Conservation (phyloP, 2,797 vertebrate species). For the Hydrolagus colliei region DNA sequence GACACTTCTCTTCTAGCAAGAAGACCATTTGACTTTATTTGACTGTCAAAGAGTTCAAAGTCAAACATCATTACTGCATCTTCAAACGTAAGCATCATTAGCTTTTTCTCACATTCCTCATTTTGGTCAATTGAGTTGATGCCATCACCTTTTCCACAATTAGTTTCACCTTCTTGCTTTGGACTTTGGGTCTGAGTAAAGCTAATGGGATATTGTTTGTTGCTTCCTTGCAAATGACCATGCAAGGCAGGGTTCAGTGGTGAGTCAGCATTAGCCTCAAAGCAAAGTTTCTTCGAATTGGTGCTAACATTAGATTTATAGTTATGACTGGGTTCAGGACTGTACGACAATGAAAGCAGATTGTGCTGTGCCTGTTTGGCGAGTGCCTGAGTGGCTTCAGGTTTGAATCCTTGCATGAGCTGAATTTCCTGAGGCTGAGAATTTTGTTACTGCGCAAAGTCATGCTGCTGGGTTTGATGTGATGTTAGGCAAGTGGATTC, state of each 20-base stretch:
- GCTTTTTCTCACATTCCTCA: neutral
- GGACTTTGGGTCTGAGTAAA: neutral
- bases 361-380: neutral
- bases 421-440: neutral
- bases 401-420: neutral
- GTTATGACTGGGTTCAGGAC: too few species aligned
- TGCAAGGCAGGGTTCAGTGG: neutral
- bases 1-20: neutral
- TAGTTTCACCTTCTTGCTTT: neutral
- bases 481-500: neutral
- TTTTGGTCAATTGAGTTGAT: neutral
- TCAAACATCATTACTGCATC: conserved; percentile 31
- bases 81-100: conserved; percentile 16
- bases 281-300: neutral
- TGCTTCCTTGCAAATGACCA: neutral
- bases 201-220: neutral
- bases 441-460: neutral
- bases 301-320: neutral
- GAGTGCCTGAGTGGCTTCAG: neutral
- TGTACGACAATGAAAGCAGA: neutral
- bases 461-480: neutral
- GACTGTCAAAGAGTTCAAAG: conserved; percentile 20
- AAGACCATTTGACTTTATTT: neutral
- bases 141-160: neutral
- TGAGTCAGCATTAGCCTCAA: neutral